Evolutionary conservation across 2,888 invertebrate species (phyloP).

Genomic region (Lamellibrachia columna): DNA sequence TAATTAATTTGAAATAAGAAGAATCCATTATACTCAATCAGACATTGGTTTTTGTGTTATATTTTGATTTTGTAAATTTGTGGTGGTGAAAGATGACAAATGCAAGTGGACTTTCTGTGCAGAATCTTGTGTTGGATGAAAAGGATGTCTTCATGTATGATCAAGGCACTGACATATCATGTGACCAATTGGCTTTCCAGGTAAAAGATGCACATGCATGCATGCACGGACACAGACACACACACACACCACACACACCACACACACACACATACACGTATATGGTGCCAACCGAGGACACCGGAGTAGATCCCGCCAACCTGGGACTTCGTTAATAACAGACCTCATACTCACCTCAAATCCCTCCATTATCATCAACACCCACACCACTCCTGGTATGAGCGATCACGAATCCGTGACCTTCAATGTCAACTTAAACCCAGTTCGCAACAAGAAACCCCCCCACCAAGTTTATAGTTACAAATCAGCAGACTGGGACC

Average conservation of each 20-base stretch:
- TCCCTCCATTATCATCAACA: too few relatives aligned
- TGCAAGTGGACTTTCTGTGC: background rate
- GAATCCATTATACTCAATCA: background rate
- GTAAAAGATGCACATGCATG: background rate
- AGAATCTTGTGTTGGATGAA: background rate
- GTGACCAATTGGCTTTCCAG: background rate
- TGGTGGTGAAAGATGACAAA: background rate
- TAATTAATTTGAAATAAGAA: too few relatives aligned
- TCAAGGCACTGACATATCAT: background rate
- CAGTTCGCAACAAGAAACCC: too few relatives aligned
- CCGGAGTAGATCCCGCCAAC: too few relatives aligned
- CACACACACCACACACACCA: background rate
- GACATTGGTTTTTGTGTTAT: background rate
- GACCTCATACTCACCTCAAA: too few relatives aligned
- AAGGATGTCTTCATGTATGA: slow-evolving; percentile 10
- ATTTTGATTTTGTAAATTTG: background rate
- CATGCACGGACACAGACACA: background rate
- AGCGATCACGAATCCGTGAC: too few relatives aligned
- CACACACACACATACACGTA: background rate
- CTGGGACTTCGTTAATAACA: too few relatives aligned
- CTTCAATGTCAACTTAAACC: too few relatives aligned
- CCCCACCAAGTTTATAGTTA: too few relatives aligned
- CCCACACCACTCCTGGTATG: too few relatives aligned
- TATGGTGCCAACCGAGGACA: background rate
- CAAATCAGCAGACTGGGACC: too few relatives aligned